Base-by-base conservation (phyloP, 2,113 vertebrate species). In the Rhynchopsitta pachyrhyncha region DNA sequence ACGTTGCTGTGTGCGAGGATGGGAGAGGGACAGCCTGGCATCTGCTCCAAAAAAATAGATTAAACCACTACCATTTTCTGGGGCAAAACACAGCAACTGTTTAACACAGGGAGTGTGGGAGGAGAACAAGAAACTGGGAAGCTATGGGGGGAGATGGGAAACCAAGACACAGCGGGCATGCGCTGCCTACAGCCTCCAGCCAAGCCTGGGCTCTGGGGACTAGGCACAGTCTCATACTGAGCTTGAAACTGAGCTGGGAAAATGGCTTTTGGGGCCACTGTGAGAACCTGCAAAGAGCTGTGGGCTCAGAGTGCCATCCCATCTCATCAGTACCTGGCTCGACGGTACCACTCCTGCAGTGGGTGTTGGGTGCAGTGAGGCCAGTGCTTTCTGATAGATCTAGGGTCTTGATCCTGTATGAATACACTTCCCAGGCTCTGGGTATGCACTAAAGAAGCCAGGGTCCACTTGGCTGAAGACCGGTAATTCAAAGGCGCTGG, bases 21-120 rank as follows among this genome's bases (percentile, higher is more conserved):
- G 19, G 49, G 46, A 27, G 28, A 33, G 69, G 80, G 13, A 63
- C 82, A 86, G 79, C 75, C 78, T 11, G 66, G 52, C 50, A 70
- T 12, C 82, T 67, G 80, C 9, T 28, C 17, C 10, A 6, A 20
- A 80, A 78, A 10, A 50, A 78, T 1, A 73, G 35, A 70, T 60
- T n/a, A 68, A 95, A 73, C 7, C 86, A 66, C 35, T 57, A 24
- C 52, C 57, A 27, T 57, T 82, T 91, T 89, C 83, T 92, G 92
- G 92, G 93, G 70, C 84, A 86, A 82, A 92, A 85, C 70, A 83
- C 44, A 82, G 63, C 86, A 28, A 89, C 88, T 39, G 71, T 8
- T 67, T 63, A 74, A 22, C 42, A 27, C 35, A 4, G 71, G 60
- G 55, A 69, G 37, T 1, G 94, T 49, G 50, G 88, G 88, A 90